A percentile compares a stretch with the other conserved stretches of the same genome.
phyloP scores from a whole-genome alignment of 2,888 invertebrate species.

The Lutraria lutraria region DNA sequence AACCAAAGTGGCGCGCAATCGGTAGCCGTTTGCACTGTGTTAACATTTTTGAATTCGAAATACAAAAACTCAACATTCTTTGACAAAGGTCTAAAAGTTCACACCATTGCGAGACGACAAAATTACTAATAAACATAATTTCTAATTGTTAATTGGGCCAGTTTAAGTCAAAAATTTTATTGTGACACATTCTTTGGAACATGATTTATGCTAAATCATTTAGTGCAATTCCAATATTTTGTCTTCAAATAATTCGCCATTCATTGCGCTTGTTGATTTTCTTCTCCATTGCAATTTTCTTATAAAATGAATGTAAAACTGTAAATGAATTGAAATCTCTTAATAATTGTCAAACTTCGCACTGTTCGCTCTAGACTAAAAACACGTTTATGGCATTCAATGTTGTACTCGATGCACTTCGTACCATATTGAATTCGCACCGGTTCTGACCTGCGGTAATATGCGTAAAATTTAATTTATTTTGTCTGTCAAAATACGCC shows the following conservation, averaged over 20 bases:
- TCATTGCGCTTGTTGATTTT: too few relatives aligned
- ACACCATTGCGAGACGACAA: not conserved
- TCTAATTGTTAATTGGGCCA: not conserved
- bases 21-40: not conserved
- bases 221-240: too few relatives aligned
- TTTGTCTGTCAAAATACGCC: slow-evolving; percentile 51
- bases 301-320: too few relatives aligned
- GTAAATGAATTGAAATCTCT: too few relatives aligned
- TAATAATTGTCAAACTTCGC: not conserved
- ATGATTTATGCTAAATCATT: too few relatives aligned
- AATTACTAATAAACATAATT: not conserved
- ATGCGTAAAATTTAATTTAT: slow-evolving; percentile 59
- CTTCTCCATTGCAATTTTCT: too few relatives aligned
- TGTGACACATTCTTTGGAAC: too few relatives aligned
- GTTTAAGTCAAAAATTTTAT: not conserved
- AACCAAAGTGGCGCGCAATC: slow-evolving; percentile 30
- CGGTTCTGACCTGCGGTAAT: slow-evolving; percentile 52
- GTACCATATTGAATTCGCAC: slow-evolving; percentile 41
- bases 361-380: not conserved
- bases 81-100: not conserved
- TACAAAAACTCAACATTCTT: not conserved
- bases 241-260: too few relatives aligned
- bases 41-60: not conserved
- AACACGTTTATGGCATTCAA: not conserved
- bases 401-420: slow-evolving; percentile 43